Conservation (phyloP, 2,113 vertebrate genomes). For the Brachyhypopomus occidentalis region DNA sequence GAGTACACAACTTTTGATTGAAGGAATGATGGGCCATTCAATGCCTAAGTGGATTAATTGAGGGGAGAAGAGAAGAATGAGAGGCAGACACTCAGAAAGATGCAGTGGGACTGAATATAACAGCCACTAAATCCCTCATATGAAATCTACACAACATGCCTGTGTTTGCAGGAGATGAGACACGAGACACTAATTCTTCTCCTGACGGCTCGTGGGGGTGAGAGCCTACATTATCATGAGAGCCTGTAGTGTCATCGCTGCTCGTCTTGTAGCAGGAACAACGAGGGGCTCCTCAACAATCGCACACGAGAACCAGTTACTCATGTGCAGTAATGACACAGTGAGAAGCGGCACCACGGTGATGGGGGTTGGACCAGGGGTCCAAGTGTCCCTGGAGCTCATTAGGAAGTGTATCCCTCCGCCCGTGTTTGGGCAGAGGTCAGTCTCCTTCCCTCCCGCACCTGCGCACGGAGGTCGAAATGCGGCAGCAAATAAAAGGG, state of each 20-base stretch:
- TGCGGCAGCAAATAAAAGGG: conserved; percentile 52
- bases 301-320: conserved; percentile 55
- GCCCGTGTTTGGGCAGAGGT: conserved; percentile 48
- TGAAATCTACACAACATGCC: conserved; percentile 44
- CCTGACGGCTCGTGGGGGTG: conserved; percentile 52
- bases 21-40: background rate
- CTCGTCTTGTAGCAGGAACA: conserved; percentile 57
- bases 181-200: conserved; percentile 29
- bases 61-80: conserved; percentile 36
- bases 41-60: conserved; percentile 40
- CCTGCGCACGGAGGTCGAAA: conserved; percentile 53
- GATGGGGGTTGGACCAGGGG: conserved; percentile 51
- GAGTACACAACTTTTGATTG: conserved; percentile 43
- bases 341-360: conserved; percentile 46
- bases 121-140: conserved; percentile 52
- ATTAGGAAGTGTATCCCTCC: conserved; percentile 54
- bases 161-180: conserved; percentile 39
- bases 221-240: conserved; percentile 68
- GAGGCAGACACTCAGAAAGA: conserved; percentile 26
- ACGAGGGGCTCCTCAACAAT: conserved; percentile 61
- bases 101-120: conserved; percentile 35
- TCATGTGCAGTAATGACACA: conserved; percentile 61
- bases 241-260: conserved; percentile 60
- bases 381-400: conserved; percentile 54
- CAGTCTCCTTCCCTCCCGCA: conserved; percentile 50